A percentile compares a stretch with the other conserved stretches of the same genome.
Evolutionary conservation across 2,113 vertebrate genomes (phyloP).

Genomic region (Halichoerus grypus): DNA sequence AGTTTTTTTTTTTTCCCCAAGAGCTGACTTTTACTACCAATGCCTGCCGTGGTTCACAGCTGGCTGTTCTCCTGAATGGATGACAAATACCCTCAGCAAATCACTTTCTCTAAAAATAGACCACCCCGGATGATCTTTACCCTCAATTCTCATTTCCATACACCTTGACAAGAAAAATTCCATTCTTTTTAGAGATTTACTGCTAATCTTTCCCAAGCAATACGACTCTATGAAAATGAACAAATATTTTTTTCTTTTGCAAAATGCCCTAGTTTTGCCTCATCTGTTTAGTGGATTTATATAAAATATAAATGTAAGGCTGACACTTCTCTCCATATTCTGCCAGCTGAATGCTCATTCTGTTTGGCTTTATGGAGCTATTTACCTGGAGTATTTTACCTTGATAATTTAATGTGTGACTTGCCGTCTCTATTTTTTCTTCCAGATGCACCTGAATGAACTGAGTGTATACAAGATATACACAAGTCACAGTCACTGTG

Average conservation of each 20-base stretch:
- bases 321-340: not conserved
- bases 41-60: slow-evolving; percentile 33
- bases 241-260: not conserved
- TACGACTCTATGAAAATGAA: not conserved
- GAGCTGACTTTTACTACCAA: not conserved
- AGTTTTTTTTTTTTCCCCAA: not conserved
- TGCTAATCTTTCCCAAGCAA: slow-evolving; percentile 51
- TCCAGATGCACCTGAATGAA: not conserved
- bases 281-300: slow-evolving; percentile 56
- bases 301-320: slow-evolving; percentile 38
- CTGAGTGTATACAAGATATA: not conserved
- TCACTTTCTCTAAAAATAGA: slow-evolving; percentile 75
- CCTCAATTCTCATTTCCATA: slow-evolving; percentile 62
- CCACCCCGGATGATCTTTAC: slow-evolving; percentile 21
- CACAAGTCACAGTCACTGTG: not conserved
- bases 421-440: slow-evolving; percentile 8
- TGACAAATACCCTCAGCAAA: slow-evolving; percentile 63
- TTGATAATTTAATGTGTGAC: slow-evolving; percentile 40
- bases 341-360: slow-evolving; percentile 21
- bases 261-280: slow-evolving; percentile 42
- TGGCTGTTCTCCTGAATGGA: slow-evolving; percentile 61
- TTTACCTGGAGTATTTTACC: slow-evolving; percentile 32
- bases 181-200: slow-evolving; percentile 51
- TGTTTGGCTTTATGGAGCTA: slow-evolving; percentile 20
- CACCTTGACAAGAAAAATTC: slow-evolving; percentile 45